Percentiles rank a stretch among this genome's conserved stretches.
Conservation (phyloP, 1,140 invertebrate species). For the Gerris buenoi region DNA sequence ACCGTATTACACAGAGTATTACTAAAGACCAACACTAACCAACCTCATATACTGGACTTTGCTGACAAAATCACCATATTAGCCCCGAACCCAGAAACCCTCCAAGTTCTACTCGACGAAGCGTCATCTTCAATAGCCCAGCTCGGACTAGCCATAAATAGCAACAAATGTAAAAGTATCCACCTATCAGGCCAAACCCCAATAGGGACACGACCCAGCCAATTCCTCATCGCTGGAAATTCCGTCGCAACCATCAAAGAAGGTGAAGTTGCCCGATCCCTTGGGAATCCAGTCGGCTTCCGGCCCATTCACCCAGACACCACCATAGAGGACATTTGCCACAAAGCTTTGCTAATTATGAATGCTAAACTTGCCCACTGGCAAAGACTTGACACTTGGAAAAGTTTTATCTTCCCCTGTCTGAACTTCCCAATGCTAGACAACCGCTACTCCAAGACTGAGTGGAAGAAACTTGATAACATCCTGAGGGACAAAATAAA, state of each 20-base stretch:
- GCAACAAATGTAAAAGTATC: not conserved
- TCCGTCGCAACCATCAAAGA: not conserved
- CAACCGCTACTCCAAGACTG: constrained; percentile 16
- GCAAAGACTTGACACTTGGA: constrained; percentile 27
- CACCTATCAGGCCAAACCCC: not conserved
- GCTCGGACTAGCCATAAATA: not conserved
- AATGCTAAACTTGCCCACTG: constrained; percentile 26
- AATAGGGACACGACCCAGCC: not conserved
- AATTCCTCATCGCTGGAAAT: not conserved
- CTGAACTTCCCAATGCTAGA: constrained; percentile 26
- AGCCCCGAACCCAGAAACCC: not conserved
- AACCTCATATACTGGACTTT: not conserved
- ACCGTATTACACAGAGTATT: constrained; percentile 20
- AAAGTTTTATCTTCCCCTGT: constrained; percentile 26
- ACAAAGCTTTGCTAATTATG: constrained; percentile 12
- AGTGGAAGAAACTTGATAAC: constrained; percentile 3
- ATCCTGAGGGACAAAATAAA: not conserved
- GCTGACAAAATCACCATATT: not conserved
- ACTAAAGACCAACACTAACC: not conserved
- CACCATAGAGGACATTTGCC: constrained; percentile 12
- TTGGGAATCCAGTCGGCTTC: constrained; percentile 24
- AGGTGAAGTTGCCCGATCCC: constrained; percentile 22
- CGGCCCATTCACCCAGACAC: constrained; percentile 17
- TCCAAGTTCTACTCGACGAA: not conserved
- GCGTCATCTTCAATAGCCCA: not conserved